Evolutionary conservation across 2,113 vertebrate species (phyloP).

Genomic region (Gasterosteus aculeatus): DNA sequence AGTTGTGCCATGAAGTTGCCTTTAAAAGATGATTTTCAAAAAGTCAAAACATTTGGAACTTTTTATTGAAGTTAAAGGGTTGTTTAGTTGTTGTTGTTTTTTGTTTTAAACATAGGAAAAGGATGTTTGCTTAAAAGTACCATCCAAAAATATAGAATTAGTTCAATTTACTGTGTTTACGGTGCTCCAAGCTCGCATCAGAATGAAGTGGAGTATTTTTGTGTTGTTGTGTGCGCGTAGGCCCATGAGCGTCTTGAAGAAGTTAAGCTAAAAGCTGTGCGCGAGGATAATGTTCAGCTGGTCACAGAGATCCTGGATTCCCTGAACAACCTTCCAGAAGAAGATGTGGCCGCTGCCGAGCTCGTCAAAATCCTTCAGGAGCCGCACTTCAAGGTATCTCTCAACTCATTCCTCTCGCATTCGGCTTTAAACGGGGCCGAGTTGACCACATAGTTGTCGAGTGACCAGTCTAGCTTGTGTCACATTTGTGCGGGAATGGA

Average conservation of each 20-base stretch:
- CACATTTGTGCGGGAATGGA: neutral
- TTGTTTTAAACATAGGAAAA: neutral
- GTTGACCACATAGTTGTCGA: neutral
- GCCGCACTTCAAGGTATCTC: slow-evolving; percentile 93
- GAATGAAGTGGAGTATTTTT: neutral
- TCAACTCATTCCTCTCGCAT: neutral
- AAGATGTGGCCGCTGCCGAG: slow-evolving; percentile 88
- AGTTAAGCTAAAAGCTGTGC: slow-evolving; percentile 93
- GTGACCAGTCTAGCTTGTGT: neutral
- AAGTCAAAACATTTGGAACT: neutral
- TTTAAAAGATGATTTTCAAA: neutral
- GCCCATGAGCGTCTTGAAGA: slow-evolving; percentile 96
- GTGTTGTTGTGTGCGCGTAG: slow-evolving; percentile 73
- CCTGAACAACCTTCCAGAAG: slow-evolving; percentile 84
- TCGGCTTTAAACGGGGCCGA: neutral
- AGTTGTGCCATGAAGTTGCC: neutral
- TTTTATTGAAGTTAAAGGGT: neutral
- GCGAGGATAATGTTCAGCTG: slow-evolving; percentile 92
- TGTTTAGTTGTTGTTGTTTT: neutral
- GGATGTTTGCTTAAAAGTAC: neutral
- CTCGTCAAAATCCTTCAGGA: slow-evolving; percentile 91
- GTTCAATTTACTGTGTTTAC: neutral
- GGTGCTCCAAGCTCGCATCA: neutral
- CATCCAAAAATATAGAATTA: neutral
- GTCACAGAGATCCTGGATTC: slow-evolving; percentile 95